Evolutionary conservation across 2,888 invertebrate genomes (phyloP).

Genomic region (Cheilosia pagana): DNA sequence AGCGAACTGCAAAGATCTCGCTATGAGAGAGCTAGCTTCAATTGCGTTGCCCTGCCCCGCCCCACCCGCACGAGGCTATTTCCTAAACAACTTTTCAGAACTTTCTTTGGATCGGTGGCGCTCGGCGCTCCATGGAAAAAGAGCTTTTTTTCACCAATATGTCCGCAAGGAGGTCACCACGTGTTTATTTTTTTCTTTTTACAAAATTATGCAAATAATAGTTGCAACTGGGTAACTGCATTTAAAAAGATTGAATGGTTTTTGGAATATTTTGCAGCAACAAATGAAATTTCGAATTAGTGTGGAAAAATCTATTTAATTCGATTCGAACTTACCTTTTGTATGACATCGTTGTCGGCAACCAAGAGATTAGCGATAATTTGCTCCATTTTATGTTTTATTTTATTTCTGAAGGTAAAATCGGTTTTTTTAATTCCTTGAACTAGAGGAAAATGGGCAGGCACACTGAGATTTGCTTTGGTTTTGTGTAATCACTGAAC

Average conservation of each 20-base stretch:
- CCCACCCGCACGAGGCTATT: slow-evolving; percentile 9
- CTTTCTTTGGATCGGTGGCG: slow-evolving; percentile 33
- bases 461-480: slow-evolving; percentile 57
- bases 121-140: not conserved
- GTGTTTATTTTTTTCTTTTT: slow-evolving; percentile 50
- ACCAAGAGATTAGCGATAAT: slow-evolving; percentile 86
- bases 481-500: slow-evolving; percentile 35
- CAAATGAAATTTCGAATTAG: not conserved
- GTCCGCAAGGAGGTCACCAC: slow-evolving; percentile 71
- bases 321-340: slow-evolving; percentile 84
- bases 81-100: slow-evolving; percentile 15
- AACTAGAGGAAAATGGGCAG: slow-evolving; percentile 38
- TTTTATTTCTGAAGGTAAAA: not conserved
- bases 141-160: slow-evolving; percentile 64
- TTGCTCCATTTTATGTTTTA: slow-evolving; percentile 84
- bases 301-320: slow-evolving; percentile 10
- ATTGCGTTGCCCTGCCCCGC: slow-evolving; percentile 33
- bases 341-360: slow-evolving; percentile 86
- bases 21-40: slow-evolving; percentile 6
- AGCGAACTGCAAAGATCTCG: slow-evolving; percentile 9
- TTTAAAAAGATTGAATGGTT: not conserved
- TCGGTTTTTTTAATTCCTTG: slow-evolving; percentile 9
- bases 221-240: not conserved
- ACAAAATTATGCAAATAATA: not conserved
- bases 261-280: slow-evolving; percentile 3